phyloP scores from a whole-genome alignment of 2,888 invertebrate genomes.

The Phortica okadai region DNA sequence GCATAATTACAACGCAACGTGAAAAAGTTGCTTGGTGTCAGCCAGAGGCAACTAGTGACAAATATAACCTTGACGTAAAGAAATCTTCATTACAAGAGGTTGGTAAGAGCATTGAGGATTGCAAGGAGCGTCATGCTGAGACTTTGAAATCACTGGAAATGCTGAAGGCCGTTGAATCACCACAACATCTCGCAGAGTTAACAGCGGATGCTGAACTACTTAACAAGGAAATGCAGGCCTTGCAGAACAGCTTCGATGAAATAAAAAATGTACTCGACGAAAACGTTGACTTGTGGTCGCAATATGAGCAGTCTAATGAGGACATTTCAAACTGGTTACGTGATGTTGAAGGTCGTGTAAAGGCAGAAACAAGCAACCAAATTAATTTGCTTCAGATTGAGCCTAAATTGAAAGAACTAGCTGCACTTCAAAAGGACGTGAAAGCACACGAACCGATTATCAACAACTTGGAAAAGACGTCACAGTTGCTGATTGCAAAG shows the following conservation, averaged over 20 bases:
- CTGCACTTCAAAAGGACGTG: slow-evolving; percentile 81
- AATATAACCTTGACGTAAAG: slow-evolving; percentile 94
- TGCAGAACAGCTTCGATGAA: slow-evolving; percentile 82
- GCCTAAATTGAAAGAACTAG: slow-evolving; percentile 83
- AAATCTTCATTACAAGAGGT: slow-evolving; percentile 87
- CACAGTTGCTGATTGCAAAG: slow-evolving; percentile 84
- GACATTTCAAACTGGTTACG: slow-evolving; percentile 86
- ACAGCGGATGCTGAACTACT: slow-evolving; percentile 83
- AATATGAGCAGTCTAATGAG: slow-evolving; percentile 87
- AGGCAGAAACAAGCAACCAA: slow-evolving; percentile 85
- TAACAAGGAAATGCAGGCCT: slow-evolving; percentile 83
- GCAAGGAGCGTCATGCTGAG: slow-evolving; percentile 82
- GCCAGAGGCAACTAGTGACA: slow-evolving; percentile 91
- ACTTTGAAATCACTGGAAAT: slow-evolving; percentile 84
- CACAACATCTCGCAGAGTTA: slow-evolving; percentile 83
- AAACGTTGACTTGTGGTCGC: slow-evolving; percentile 86
- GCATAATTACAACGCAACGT: slow-evolving; percentile 87
- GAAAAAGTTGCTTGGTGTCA: slow-evolving; percentile 95
- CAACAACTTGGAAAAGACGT: slow-evolving; percentile 81
- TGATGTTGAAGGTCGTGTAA: slow-evolving; percentile 85
- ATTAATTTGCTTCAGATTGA: slow-evolving; percentile 83
- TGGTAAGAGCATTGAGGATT: slow-evolving; percentile 84
- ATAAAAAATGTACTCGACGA: slow-evolving; percentile 83
- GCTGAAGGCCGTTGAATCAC: slow-evolving; percentile 84
- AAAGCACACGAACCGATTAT: slow-evolving; percentile 82